Conservation (phyloP, 2,888 invertebrate genomes). For the Protonemura montana region DNA sequence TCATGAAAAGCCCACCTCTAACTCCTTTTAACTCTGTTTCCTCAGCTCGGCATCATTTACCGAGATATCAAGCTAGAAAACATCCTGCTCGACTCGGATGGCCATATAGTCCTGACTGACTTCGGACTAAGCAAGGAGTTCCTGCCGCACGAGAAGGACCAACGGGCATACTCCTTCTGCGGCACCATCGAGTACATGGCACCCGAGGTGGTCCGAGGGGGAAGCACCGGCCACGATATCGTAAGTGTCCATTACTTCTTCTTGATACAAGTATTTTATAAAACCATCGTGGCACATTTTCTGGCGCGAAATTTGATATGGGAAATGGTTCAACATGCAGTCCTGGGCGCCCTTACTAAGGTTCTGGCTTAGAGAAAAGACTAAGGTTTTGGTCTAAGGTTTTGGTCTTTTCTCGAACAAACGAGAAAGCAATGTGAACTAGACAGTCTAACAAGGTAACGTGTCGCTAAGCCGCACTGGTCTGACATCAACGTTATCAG, state of each 20-base stretch:
- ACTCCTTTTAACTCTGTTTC: slow-evolving; percentile 51
- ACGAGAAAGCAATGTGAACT: not conserved
- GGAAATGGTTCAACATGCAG: no score
- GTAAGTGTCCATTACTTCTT: slow-evolving; percentile 67
- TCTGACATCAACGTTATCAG: no score
- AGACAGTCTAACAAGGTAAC: not conserved
- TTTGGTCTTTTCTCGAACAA: no score
- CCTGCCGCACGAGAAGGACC: slow-evolving; percentile 73
- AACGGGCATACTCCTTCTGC: slow-evolving; percentile 94
- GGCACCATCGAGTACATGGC: slow-evolving; percentile 99
- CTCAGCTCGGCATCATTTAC: slow-evolving; percentile 96
- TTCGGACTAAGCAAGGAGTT: slow-evolving; percentile 98
- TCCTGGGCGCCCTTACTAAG: no score
- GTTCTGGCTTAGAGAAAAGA: no score
- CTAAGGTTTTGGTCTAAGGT: no score
- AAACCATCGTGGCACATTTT: no score
- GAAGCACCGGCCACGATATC: slow-evolving; percentile 91
- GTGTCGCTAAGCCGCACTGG: not conserved
- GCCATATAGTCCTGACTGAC: slow-evolving; percentile 96
- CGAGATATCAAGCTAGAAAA: slow-evolving; percentile 98
- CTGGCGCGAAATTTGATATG: no score
- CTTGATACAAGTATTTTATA: no score
- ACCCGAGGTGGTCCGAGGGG: slow-evolving; percentile 81
- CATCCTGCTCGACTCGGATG: slow-evolving; percentile 90
- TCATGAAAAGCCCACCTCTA: not conserved